Conservation (phyloP, 2,113 vertebrate species). For the Petrocephalus microphthalmus region DNA sequence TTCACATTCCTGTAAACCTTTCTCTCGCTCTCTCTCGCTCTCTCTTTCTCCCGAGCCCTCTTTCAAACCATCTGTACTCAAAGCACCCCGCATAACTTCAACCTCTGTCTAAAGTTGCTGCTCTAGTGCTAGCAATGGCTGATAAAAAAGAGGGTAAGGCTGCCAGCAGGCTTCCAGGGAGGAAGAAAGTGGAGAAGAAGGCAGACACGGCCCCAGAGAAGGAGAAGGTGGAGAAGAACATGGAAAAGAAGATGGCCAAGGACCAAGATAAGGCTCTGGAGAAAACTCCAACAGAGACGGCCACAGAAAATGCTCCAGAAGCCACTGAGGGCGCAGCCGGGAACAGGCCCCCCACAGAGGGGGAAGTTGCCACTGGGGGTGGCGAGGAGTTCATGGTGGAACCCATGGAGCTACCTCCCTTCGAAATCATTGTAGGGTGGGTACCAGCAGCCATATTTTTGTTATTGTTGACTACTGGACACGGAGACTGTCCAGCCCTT, state of each 20-base stretch:
- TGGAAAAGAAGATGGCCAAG: constrained; percentile 37
- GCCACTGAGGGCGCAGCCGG: constrained; percentile 31
- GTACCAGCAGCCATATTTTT: constrained; percentile 30
- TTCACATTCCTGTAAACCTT: background rate
- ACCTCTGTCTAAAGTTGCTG: background rate
- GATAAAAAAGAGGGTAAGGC: constrained; percentile 34
- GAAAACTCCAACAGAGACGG: background rate
- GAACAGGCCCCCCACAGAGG: constrained; percentile 32
- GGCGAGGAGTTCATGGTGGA: constrained; percentile 54
- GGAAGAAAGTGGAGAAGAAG: constrained; percentile 52
- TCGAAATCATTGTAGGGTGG: constrained; percentile 87
- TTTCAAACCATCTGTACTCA: constrained; percentile 19
- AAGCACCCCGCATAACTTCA: background rate
- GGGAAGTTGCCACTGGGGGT: constrained; percentile 33
- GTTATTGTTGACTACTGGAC: background rate
- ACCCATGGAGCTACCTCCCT: constrained; percentile 78
- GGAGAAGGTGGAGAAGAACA: constrained; percentile 40
- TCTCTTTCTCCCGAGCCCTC: background rate
- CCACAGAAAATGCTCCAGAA: constrained; percentile 30
- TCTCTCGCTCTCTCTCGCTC: background rate
- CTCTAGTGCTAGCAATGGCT: constrained; percentile 30
- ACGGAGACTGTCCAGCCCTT: background rate
- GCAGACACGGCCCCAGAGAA: constrained; percentile 40
- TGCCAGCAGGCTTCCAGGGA: constrained; percentile 34
- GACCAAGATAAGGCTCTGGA: constrained; percentile 20